Base-by-base conservation (phyloP, 2,797 vertebrate species). In the Manis pentadactyla region DNA sequence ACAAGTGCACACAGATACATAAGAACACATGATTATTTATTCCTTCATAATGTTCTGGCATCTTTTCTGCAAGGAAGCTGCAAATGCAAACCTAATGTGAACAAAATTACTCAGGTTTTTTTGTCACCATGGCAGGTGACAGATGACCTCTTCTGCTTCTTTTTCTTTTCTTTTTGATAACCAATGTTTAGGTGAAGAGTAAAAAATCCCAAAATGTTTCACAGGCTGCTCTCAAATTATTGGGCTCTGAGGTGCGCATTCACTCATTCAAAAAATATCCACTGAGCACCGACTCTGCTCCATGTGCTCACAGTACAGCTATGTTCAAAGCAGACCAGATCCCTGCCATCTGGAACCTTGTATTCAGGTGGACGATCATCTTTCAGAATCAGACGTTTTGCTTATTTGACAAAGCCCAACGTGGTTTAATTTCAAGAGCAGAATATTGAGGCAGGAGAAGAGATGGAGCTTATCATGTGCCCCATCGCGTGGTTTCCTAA, bases 1-100 rank as follows among this genome's bases (percentile, higher is more conserved):
- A 42, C 39, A 5, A 2, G 3, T 17, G 55, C 19, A 79, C 25
- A 63, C 2, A 37, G 37, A 39, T n/a, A 49, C 14, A 61, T 10
- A 71, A 13, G 87, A 90, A 68, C 39, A 64, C 42, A 73, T 37
- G 42, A 73, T 42, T 83, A 71, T 66, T 42, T 83, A 71, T 66
- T 82, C 78, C 9, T 68, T 68, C 42, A 18, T 37, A 49, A 63
- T 92, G 53, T 64, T 92, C 51, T 82, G 78, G 27, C 42, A 71
- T 82, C 63, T 90, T 94, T 84, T 83, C 61, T 93, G 61, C 27
- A 81, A 96, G 74, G 42, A 93, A 88, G 75, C 59, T 63, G 74
- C 12, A 66, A 95, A 34, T 73, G n/a, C 13, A 73, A 92, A 96
- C 37, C 87, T 77, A 69, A 85, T 90, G 69, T 51, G 39, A 92